Evolutionary conservation across 2,888 invertebrate genomes (phyloP).

Genomic region (Drosophila melanosoma): DNA sequence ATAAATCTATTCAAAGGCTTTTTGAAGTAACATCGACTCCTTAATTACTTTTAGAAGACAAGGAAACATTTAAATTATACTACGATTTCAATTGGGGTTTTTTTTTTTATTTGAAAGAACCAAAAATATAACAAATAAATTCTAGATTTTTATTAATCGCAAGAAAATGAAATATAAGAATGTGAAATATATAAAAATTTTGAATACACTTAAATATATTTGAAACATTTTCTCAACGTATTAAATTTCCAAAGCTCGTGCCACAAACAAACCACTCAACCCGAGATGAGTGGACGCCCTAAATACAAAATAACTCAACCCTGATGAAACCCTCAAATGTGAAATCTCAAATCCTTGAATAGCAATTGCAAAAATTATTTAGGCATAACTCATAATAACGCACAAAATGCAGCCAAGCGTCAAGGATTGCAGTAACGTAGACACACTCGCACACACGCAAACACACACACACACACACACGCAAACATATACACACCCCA

Average conservation of each 20-base stretch:
- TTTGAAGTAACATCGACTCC: background rate
- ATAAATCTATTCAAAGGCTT: background rate
- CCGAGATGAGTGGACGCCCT: background rate
- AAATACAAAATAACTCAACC: constrained; percentile 5
- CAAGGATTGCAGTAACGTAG: constrained; percentile 40
- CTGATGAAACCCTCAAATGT: background rate
- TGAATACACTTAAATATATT: background rate
- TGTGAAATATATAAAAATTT: background rate
- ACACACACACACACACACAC: constrained; percentile 6
- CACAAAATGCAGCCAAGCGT: constrained; percentile 47
- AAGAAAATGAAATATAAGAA: background rate
- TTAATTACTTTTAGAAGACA: background rate
- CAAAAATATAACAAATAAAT: background rate
- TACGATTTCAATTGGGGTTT: background rate
- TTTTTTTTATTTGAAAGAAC: background rate
- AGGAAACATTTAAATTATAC: background rate
- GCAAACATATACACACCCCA: background rate
- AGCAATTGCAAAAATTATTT: constrained; percentile 50
- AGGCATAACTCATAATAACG: constrained; percentile 45
- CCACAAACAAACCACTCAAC: constrained; percentile 9
- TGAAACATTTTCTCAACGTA: background rate
- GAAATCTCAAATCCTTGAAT: constrained; percentile 8
- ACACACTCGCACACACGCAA: background rate
- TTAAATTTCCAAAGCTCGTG: background rate
- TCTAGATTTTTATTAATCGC: background rate